phyloP scores from a whole-genome alignment of 2,113 vertebrate species.

The Ptyas mucosa region DNA sequence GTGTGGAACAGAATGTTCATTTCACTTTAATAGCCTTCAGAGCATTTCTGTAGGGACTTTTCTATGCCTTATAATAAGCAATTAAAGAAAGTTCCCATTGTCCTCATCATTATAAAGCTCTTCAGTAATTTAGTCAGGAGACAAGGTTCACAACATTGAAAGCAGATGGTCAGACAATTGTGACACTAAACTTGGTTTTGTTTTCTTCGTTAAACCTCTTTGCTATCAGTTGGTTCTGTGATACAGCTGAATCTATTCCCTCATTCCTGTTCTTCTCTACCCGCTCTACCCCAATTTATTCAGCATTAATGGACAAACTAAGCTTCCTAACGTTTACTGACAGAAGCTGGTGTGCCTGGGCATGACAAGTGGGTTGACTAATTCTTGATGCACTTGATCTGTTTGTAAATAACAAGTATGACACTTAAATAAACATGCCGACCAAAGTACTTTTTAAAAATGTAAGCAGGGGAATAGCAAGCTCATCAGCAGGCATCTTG shows the following conservation, averaged over 20 bases:
- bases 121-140: neutral
- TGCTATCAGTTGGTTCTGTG: neutral
- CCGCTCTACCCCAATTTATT: neutral
- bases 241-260: neutral
- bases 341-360: neutral
- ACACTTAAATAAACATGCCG: no score
- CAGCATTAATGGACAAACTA: neutral
- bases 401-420: neutral
- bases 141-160: neutral
- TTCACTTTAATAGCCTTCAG: neutral
- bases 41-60: neutral
- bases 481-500: neutral
- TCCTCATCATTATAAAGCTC: neutral
- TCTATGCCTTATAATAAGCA: rapidly evolving
- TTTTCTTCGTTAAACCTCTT: neutral
- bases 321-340: slow-evolving; percentile 12
- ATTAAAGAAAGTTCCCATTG: rapidly evolving
- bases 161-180: neutral
- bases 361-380: slow-evolving; percentile 2
- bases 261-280: neutral
- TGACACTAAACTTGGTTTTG: neutral
- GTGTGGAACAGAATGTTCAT: neutral
- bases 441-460: rapidly evolving
- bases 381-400: slow-evolving; percentile 12
- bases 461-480: neutral